Conservation (phyloP, 2,888 invertebrate genomes). For the Conomelus anceps region DNA sequence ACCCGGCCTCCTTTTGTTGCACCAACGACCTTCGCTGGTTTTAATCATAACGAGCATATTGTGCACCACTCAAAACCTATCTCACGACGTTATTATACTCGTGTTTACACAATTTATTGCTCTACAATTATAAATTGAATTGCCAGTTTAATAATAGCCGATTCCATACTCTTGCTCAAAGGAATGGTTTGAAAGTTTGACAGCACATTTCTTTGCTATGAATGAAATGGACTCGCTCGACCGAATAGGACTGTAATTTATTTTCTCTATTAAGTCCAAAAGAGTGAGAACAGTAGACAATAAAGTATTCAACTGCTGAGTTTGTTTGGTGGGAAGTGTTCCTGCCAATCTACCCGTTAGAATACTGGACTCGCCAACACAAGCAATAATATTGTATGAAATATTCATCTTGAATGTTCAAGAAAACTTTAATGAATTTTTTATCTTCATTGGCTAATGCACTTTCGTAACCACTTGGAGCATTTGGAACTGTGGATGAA, state of each 20-base stretch:
- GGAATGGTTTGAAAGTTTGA: not conserved
- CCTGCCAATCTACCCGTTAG: not conserved
- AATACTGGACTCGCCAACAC: no score
- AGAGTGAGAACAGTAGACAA: not conserved
- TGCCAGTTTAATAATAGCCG: not conserved
- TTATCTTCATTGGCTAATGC: no score
- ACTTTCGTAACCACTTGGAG: no score
- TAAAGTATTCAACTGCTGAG: not conserved
- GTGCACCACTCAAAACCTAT: not conserved
- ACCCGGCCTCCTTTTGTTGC: not conserved
- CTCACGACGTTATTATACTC: not conserved
- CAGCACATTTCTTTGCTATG: not conserved
- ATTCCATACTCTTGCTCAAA: not conserved
- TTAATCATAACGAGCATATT: not conserved
- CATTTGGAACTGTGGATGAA: no score
- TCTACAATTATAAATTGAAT: not conserved
- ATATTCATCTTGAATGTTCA: no score
- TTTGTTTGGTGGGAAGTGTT: not conserved
- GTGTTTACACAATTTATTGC: not conserved
- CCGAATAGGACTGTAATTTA: not conserved
- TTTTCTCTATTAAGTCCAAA: not conserved
- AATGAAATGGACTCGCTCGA: not conserved
- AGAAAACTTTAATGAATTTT: no score
- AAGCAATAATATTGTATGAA: no score
- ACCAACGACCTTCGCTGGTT: not conserved